These are phyloP conservation scores for Augiades crinisus DNA, from an alignment of 2,888 invertebrate genomes.

Conservation along the genomic window DNA sequence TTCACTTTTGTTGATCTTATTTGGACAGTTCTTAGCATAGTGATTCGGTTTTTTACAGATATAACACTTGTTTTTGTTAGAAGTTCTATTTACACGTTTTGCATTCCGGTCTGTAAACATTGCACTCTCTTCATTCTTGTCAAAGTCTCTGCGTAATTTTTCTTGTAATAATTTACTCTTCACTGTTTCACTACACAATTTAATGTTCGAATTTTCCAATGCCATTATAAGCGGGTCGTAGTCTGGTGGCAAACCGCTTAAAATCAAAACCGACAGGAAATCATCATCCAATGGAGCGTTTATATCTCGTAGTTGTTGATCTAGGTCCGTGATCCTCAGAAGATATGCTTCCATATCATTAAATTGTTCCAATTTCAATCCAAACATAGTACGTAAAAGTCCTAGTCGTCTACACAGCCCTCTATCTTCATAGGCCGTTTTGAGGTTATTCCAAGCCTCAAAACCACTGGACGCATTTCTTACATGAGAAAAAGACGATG, in stretches of 20 bases:
- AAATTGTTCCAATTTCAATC: too few relatives aligned
- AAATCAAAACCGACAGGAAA: constrained; percentile 30
- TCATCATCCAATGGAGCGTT: constrained; percentile 32
- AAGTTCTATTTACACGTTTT: too few relatives aligned
- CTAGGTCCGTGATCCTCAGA: neutral
- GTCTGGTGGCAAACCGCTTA: constrained; percentile 31
- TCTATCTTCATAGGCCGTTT: too few relatives aligned
- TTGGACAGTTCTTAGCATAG: too few relatives aligned
- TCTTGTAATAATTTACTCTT: constrained; percentile 29
- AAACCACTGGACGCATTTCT: neutral
- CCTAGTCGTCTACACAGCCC: too few relatives aligned
- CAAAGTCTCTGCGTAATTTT: constrained; percentile 23
- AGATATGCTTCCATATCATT: neutral
- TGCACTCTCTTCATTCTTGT: neutral
- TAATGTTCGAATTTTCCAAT: constrained; percentile 31
- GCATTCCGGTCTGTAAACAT: too few relatives aligned
- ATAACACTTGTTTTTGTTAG: too few relatives aligned
- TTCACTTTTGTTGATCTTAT: too few relatives aligned
- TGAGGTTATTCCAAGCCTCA: neutral
- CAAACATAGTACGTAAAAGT: too few relatives aligned
- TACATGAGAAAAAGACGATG: neutral
- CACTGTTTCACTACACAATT: constrained; percentile 28
- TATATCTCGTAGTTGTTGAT: constrained; percentile 31
- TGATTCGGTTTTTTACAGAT: too few relatives aligned
- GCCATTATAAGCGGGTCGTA: constrained; percentile 34